Evolutionary conservation across 1,140 invertebrate species (phyloP).

Genomic region (Phymastichus coffea): DNA sequence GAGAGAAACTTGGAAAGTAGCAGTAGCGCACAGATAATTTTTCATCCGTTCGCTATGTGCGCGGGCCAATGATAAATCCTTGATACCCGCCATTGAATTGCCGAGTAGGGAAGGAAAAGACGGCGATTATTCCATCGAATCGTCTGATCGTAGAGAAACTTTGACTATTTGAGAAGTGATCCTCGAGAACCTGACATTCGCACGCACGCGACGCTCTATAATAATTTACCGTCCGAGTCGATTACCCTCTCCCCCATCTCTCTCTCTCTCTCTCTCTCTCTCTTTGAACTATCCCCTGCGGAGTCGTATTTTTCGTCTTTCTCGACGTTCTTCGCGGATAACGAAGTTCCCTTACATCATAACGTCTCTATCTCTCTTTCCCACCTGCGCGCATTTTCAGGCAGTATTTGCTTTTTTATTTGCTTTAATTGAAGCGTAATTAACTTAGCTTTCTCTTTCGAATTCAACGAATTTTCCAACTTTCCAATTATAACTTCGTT

Average conservation of each 20-base stretch:
- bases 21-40: neutral
- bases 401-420: no score
- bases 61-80: neutral
- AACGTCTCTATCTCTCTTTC: no score
- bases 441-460: no score
- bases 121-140: conserved; percentile 3
- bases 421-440: no score
- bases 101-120: no score
- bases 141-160: neutral
- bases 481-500: no score
- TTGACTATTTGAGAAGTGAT: neutral
- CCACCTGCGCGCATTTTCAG: no score
- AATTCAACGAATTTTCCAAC: no score
- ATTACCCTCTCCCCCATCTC: neutral
- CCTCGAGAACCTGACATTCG: neutral
- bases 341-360: no score
- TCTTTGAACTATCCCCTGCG: neutral
- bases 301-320: no score
- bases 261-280: neutral
- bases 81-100: neutral
- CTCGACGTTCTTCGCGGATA: no score
- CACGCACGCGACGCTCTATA: neutral
- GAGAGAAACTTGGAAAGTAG: neutral
- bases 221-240: conserved; percentile 8
- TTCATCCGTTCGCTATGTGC: neutral